These are phyloP conservation scores for Cartodere bifasciata DNA, from an alignment of 2,888 invertebrate genomes.

Conservation along the genomic window DNA sequence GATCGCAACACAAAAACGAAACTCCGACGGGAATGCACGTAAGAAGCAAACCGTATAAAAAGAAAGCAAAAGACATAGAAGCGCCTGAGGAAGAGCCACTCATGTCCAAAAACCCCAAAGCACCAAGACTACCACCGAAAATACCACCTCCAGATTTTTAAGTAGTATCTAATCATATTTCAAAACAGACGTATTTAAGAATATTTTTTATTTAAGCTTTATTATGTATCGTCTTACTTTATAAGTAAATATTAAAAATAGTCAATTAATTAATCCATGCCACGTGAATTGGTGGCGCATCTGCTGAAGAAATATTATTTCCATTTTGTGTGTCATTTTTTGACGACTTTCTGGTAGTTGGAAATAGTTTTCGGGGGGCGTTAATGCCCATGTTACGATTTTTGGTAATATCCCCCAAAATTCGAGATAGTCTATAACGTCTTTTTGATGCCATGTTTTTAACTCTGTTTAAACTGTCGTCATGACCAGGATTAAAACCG, in stretches of 20 bases:
- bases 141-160: too few species aligned
- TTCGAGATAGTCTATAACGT: constrained; percentile 26
- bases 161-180: background rate
- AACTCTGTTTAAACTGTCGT: constrained; percentile 37
- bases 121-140: too few species aligned
- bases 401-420: constrained; percentile 27
- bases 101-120: too few species aligned
- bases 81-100: too few species aligned
- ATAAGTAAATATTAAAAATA: background rate
- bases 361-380: constrained; percentile 24
- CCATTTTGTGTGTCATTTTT: background rate
- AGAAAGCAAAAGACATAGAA: too few species aligned
- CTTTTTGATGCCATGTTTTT: constrained; percentile 24
- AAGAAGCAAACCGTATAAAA: too few species aligned
- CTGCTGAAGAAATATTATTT: background rate
- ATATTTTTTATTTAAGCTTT: constrained; percentile 7
- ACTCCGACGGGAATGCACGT: too few species aligned
- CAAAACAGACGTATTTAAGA: background rate
- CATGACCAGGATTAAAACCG: constrained; percentile 60
- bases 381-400: constrained; percentile 31
- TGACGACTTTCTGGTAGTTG: constrained; percentile 15
- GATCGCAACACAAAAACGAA: too few species aligned
- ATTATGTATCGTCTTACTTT: background rate
- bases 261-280: constrained; percentile 1
- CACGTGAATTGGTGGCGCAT: background rate